Conservation (phyloP, 2,797 vertebrate genomes). For the Coracias cyanogaster region DNA sequence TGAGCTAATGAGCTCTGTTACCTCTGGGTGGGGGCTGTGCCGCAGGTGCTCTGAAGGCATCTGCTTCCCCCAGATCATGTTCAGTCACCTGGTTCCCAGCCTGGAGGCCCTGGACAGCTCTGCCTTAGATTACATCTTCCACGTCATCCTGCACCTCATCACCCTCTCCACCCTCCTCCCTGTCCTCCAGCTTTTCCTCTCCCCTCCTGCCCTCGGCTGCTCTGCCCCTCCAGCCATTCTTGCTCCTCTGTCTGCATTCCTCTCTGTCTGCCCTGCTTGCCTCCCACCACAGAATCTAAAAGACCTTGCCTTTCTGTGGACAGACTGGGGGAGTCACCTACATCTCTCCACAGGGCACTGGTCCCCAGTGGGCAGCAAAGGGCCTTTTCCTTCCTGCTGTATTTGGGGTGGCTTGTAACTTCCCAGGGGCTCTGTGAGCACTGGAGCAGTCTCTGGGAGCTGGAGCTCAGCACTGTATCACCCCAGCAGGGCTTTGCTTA, state of each 20-base stretch:
- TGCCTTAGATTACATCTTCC: neutral
- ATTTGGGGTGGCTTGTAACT: neutral
- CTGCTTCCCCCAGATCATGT: neutral
- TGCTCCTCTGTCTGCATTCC: neutral
- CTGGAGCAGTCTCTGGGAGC: neutral
- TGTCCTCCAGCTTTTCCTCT: neutral
- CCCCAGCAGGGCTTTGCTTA: neutral
- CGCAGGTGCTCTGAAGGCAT: neutral
- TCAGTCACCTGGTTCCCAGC: slow-evolving; percentile 18
- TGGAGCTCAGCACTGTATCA: rapidly evolving
- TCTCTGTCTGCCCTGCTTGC: neutral
- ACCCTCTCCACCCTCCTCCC: neutral
- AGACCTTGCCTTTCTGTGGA: neutral
- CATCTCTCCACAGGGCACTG: rapidly evolving
- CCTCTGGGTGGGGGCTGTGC: neutral
- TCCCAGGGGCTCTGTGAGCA: rapidly evolving
- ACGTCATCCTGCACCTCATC: neutral
- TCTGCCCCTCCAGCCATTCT: neutral
- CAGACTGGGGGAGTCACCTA: rapidly evolving
- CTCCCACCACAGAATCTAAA: neutral
- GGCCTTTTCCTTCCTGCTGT: neutral
- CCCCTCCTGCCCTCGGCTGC: neutral
- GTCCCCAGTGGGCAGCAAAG: rapidly evolving
- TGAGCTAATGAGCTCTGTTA: neutral
- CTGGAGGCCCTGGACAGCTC: neutral